Evolutionary conservation across 2,797 vertebrate species (phyloP), one percentile per base, ranked within the genome.

Genomic region (Halcyon chelicuti): DNA sequence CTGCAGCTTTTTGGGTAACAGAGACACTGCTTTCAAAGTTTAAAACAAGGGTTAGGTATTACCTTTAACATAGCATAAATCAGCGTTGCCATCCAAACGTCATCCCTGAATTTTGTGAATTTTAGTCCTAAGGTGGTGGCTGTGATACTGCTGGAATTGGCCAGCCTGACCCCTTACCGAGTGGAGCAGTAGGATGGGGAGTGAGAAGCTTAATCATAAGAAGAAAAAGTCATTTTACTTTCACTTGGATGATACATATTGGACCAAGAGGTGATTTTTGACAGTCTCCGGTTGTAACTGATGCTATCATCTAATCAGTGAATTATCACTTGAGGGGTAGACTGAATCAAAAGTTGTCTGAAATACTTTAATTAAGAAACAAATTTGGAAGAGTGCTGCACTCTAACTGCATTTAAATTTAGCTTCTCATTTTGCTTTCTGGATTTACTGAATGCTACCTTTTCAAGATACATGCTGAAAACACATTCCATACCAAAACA

Each of bases 281-380:
- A 73, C 51, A 91, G 55, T 89, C 63, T 71, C 14, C 39, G 61
- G 35, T 91, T 93, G 28, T 73, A 87, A 84, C 15, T 86, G 47
- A 71, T 76, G 16, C 16, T 70, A 35, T 86, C 75, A 78, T 66
- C 42, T 95, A 84, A 91, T 97, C 94, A 92, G 72, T 89, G 63
- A 95, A 89, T 85, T 46, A 86, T 8, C 66, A 88, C 65, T 54
- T 61, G 29, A 93, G 58, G 20, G 83, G 40, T 73, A 25, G 29
- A 61, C 13, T 79, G 57, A 91, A 85, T 89, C 79, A 21, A 89
- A 44, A 89, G 58, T 87, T 76, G 54, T 60, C 71, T 93, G 52
- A 76, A 83, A 62, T 54, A 78, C 52, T 88, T 61, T 54, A 86
- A 86, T 94, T 91, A 92, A 78, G 72, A 86, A 91, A 84, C 23